These are phyloP conservation scores for Halcyon leucocephala DNA, from an alignment of 2,797 vertebrate genomes.

Conservation along the genomic window DNA sequence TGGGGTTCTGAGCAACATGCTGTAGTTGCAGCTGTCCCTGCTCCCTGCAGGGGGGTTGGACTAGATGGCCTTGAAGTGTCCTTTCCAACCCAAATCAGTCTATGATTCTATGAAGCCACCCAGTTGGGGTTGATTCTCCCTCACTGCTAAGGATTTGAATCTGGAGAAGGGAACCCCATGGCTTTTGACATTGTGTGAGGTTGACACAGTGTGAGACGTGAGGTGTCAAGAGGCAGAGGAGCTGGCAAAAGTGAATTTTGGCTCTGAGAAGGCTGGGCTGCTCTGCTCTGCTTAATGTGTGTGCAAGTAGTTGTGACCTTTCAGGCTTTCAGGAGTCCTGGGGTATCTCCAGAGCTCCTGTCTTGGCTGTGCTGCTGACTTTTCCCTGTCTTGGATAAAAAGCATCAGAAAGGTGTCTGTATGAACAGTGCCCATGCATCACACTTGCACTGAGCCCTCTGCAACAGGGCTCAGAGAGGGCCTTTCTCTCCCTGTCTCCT, in stretches of 20 bases:
- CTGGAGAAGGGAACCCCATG: neutral
- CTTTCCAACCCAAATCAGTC: neutral
- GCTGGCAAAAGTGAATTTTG: neutral
- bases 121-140: neutral
- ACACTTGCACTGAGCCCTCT: neutral
- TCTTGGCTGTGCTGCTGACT: neutral
- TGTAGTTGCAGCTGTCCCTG: neutral
- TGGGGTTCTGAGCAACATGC: too few species aligned
- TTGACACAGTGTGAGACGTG: neutral
- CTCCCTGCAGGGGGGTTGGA: neutral
- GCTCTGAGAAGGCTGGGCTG: neutral
- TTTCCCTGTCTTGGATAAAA: neutral
- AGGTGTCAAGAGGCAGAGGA: neutral
- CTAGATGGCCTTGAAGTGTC: neutral
- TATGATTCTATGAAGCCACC: neutral
- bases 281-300: neutral
- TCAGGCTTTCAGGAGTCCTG: neutral
- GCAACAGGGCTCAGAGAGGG: rapidly evolving
- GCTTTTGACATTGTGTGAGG: neutral
- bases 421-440: rapidly evolving
- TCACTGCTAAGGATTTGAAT: neutral
- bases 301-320: rapidly evolving
- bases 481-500: neutral
- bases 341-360: neutral
- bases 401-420: neutral